phyloP scores from a whole-genome alignment of 2,797 vertebrate genomes.

The Crypturellus tataupa region DNA sequence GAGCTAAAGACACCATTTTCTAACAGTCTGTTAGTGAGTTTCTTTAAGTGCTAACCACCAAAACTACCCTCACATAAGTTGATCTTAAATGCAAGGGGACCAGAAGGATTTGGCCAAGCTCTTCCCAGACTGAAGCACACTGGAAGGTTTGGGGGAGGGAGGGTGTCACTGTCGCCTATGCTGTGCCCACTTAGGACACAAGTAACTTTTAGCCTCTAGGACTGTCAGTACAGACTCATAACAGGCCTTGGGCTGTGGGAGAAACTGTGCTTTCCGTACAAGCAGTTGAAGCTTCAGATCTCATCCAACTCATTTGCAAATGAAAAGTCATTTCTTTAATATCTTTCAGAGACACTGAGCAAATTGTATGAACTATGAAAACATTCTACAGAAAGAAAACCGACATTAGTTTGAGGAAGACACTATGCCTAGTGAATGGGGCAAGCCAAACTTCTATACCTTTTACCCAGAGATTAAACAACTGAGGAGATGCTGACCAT shows the following conservation, averaged over 20 bases:
- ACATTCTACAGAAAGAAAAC: background rate
- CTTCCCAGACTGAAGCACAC: background rate
- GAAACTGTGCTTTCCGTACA: background rate
- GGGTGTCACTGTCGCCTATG: background rate
- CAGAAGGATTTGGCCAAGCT: background rate
- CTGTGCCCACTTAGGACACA: background rate
- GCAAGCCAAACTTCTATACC: background rate
- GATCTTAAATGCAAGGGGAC: background rate
- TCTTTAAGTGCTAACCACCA: background rate
- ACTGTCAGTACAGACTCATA: background rate
- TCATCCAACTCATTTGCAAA: background rate
- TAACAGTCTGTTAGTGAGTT: background rate
- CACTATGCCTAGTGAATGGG: background rate
- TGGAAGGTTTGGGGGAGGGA: too few relatives aligned
- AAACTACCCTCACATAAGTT: background rate
- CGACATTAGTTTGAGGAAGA: background rate
- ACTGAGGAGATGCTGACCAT: background rate
- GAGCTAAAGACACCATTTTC: background rate
- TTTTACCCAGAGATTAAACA: background rate
- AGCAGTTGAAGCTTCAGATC: background rate
- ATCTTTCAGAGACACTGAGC: background rate
- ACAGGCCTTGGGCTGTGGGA: background rate
- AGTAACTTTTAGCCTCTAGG: background rate
- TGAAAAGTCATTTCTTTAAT: background rate
- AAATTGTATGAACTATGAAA: fast-evolving